A percentile compares a stretch with the other conserved stretches of the same genome.
phyloP scores from a whole-genome alignment of 2,113 vertebrate species.

The Orcinus orca region DNA sequence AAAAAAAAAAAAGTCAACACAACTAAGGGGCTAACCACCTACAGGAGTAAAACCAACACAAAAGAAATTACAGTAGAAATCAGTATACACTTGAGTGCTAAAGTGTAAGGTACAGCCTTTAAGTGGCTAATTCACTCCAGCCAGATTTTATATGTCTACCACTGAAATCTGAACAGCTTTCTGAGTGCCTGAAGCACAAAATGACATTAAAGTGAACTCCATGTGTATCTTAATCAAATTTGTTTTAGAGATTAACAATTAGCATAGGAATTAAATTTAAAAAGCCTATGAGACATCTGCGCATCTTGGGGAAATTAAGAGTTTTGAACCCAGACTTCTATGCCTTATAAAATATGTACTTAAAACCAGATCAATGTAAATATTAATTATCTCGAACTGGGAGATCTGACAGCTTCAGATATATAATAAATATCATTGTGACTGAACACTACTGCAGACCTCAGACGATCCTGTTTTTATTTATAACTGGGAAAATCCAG shows the following conservation, averaged over 20 bases:
- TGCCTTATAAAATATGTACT: not conserved
- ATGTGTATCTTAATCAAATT: conserved; percentile 38
- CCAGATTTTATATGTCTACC: not conserved
- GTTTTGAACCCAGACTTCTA: not conserved
- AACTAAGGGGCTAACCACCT: not conserved
- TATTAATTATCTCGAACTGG: not conserved
- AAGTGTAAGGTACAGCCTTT: not conserved
- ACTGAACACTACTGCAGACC: not conserved
- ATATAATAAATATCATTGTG: not conserved
- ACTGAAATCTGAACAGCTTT: not conserved
- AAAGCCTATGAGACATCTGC: not conserved
- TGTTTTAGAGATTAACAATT: conserved; percentile 49
- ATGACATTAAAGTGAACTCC: conserved; percentile 13
- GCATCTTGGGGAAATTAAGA: conserved; percentile 24
- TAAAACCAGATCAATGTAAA: not conserved
- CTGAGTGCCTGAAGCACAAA: not conserved
- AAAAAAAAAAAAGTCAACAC: not conserved
- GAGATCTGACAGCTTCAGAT: not conserved
- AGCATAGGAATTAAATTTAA: conserved; percentile 39
- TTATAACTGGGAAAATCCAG: not conserved
- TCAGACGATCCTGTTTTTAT: not conserved
- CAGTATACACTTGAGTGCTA: not conserved
- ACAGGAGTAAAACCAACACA: not conserved
- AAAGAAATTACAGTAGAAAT: not conserved
- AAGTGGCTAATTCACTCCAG: not conserved